Evolutionary conservation across 2,888 invertebrate genomes (phyloP).

Genomic region (Cryptocheilus praepositus): DNA sequence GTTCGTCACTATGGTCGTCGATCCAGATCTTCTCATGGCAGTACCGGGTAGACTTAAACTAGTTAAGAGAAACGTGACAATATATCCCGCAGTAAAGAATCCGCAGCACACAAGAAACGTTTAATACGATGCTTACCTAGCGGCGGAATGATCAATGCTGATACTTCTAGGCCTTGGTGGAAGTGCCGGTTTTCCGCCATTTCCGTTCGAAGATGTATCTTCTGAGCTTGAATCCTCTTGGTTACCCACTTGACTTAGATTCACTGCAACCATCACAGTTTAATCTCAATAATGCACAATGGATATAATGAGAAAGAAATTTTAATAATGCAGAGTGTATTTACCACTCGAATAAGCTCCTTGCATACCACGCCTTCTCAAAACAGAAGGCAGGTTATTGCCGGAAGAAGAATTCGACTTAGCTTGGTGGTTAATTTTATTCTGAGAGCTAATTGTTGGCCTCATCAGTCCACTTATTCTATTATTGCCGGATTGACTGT

Average conservation of each 20-base stretch:
- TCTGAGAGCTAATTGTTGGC: constrained; percentile 89
- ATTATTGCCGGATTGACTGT: constrained; percentile 65
- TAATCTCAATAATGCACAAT: background rate
- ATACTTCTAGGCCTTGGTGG: constrained; percentile 82
- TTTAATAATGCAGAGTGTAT: constrained; percentile 28
- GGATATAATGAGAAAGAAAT: constrained; percentile 25
- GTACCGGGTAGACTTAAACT: constrained; percentile 63
- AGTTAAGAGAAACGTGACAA: background rate
- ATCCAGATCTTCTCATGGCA: constrained; percentile 65
- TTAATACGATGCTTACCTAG: constrained; percentile 51
- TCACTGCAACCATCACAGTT: constrained; percentile 76
- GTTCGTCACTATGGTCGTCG: constrained; percentile 64
- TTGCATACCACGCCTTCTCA: constrained; percentile 79
- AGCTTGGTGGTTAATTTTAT: constrained; percentile 79
- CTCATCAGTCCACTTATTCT: constrained; percentile 81
- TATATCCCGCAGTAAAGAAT: background rate
- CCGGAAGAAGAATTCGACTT: constrained; percentile 60
- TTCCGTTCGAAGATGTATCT: constrained; percentile 77
- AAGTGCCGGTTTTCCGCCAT: constrained; percentile 77
- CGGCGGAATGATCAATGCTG: constrained; percentile 78
- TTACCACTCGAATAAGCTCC: constrained; percentile 83
- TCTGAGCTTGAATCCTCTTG: constrained; percentile 91
- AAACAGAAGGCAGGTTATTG: constrained; percentile 71
- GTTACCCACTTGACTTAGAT: constrained; percentile 80
- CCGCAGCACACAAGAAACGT: background rate